Base-by-base conservation (phyloP, 2,888 invertebrate species). In the Leptinotarsa juncta region DNA sequence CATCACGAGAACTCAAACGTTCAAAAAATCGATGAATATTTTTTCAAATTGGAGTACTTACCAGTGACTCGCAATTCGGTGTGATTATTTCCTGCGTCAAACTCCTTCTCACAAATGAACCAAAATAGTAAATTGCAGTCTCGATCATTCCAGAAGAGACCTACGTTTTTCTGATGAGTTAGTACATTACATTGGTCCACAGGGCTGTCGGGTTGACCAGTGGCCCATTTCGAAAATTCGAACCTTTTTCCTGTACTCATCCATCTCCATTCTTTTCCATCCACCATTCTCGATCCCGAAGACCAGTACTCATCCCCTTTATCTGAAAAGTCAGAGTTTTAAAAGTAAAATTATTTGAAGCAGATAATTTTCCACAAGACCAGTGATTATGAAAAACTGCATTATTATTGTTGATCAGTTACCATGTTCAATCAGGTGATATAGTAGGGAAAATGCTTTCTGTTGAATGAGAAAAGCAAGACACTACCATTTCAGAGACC, bases 211-310 rank as follows among this genome's bases (percentile, higher is more conserved):
- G 77, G 77, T 42, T 77, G 66, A 4, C 71, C 69, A 10, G 70
- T 51, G 4, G 65, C 73, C 77, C 77, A 77, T 26, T 77, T 75
- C 0, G 77, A 69, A 51, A 68, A 75, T 51, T 71, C 66, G 3
- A 77, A 50, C 14, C 53, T 4, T 12, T 73, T 16, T 10, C 77
- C 77, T 20, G 65, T 75, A 3, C 68, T 51, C 70, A 77, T 73
- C 77, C 77, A 77, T 18, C 73, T 68, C 77, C 77, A 77, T 15
- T 67, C 55, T 18, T 69, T 75, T 14, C 70, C 73, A 65, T 75
- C 73, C 7, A 77, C 48, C 26, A 77, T 10, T 14, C 53, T 75
- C 4, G 71, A 65, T 65, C 72, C 77, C 3, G 77, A 75, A 0
- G 74, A 75, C 77, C 77, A 77, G 60, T 67, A 75, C 4, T 68